These are phyloP conservation scores for Marmota flaviventris DNA, from an alignment of 2,113 vertebrate species.

Conservation along the genomic window DNA sequence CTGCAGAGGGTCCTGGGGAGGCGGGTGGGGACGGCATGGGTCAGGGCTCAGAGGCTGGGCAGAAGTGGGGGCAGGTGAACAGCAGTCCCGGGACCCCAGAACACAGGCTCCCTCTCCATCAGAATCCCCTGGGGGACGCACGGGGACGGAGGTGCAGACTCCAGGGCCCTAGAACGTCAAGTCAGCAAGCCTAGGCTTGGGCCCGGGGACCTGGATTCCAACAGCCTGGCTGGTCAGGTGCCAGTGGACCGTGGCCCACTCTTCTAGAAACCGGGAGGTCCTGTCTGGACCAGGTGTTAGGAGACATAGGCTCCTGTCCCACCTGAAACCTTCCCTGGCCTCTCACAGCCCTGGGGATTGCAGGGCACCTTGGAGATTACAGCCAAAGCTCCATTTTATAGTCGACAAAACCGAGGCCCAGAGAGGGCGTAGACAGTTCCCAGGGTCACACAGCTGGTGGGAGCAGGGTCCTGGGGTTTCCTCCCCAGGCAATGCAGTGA, in stretches of 20 bases:
- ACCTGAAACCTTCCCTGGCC: background rate
- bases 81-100: too few relatives aligned
- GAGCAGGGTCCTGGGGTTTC: background rate
- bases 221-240: background rate
- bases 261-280: too few relatives aligned
- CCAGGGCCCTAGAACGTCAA: background rate
- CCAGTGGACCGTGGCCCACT: too few relatives aligned
- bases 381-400: background rate
- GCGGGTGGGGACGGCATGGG: too few relatives aligned
- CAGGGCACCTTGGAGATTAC: background rate
- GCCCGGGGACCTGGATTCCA: background rate
- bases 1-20: background rate
- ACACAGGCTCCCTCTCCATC: accelerated
- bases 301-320: background rate
- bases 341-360: background rate
- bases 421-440: background rate
- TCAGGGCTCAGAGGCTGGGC: background rate
- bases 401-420: background rate
- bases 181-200: background rate
- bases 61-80: background rate
- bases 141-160: background rate
- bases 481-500: accelerated
- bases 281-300: too few relatives aligned
- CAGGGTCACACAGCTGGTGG: background rate
- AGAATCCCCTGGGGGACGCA: accelerated